A percentile compares a stretch with the other conserved stretches of the same genome.
These are phyloP conservation scores for Hippocampus barbouri DNA, from an alignment of 2,113 vertebrate species.

Conservation along the genomic window DNA sequence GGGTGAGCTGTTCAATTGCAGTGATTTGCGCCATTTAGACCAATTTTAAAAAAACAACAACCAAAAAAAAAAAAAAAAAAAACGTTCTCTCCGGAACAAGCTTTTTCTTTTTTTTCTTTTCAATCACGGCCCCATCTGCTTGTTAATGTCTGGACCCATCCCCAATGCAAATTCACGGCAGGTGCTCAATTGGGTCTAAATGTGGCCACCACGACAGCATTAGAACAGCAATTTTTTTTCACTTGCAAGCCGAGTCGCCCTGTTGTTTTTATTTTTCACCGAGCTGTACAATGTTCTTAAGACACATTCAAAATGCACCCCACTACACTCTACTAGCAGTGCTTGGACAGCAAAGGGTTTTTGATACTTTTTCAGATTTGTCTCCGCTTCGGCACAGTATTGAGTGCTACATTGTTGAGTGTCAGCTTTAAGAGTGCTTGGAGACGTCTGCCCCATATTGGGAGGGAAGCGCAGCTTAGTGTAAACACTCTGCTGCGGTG, in stretches of 20 bases:
- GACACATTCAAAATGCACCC: background rate
- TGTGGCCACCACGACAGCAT: background rate
- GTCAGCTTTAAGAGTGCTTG: constrained; percentile 1
- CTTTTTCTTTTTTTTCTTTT: background rate
- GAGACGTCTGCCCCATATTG: constrained; percentile 17
- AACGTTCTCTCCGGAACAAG: background rate
- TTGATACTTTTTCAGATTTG: background rate
- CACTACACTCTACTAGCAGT: background rate
- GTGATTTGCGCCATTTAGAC: background rate
- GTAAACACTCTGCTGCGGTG: constrained; percentile 2
- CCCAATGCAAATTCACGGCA: background rate
- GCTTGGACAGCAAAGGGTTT: background rate
- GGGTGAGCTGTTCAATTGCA: background rate
- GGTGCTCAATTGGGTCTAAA: background rate
- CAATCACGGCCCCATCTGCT: background rate
- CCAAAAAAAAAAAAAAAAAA: background rate
- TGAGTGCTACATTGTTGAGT: background rate
- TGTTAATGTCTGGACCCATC: background rate
- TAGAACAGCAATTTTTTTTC: background rate
- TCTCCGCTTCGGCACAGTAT: background rate
- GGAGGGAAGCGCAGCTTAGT: background rate
- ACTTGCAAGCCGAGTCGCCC: background rate
- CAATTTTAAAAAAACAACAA: background rate
- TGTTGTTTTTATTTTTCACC: background rate
- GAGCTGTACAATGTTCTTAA: background rate